Conservation (phyloP, 2,888 invertebrate species). For the Clepsis dumicolana region DNA sequence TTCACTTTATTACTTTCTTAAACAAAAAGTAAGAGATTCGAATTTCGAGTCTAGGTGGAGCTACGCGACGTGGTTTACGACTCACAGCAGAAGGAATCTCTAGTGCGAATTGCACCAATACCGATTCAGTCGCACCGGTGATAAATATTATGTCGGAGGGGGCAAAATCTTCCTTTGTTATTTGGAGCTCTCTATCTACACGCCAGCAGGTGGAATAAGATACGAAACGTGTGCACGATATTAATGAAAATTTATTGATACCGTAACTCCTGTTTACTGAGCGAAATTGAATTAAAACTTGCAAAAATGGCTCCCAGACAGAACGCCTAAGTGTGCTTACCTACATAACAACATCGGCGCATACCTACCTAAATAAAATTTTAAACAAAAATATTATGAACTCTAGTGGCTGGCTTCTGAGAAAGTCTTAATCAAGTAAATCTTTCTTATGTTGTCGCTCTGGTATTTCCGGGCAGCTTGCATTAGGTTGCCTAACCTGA, state of each 20-base stretch:
- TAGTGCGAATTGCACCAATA: conserved; percentile 63
- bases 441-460: no score
- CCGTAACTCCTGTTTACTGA: conserved; percentile 14
- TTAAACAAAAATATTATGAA: conserved; percentile 7
- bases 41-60: conserved; percentile 14
- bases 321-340: conserved; percentile 7
- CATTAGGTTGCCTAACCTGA: no score
- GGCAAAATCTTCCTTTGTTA: conserved; percentile 44
- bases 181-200: conserved; percentile 21
- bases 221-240: conserved; percentile 17
- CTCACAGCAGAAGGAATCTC: conserved; percentile 62
- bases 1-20: conserved; percentile 1
- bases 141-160: conserved; percentile 57
- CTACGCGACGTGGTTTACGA: conserved; percentile 62
- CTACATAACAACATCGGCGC: not conserved
- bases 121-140: conserved; percentile 60
- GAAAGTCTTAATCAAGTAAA: conserved; percentile 4
- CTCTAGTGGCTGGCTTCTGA: conserved; percentile 4
- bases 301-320: conserved; percentile 17
- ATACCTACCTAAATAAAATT: not conserved
- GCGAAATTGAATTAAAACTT: conserved; percentile 36
- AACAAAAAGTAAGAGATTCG: conserved; percentile 15
- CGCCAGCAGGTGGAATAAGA: conserved; percentile 16
- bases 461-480: no score
- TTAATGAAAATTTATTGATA: conserved; percentile 32